These are phyloP conservation scores for Brachionus manjavacas DNA, from an alignment of 1,140 invertebrate genomes.

Conservation along the genomic window DNA sequence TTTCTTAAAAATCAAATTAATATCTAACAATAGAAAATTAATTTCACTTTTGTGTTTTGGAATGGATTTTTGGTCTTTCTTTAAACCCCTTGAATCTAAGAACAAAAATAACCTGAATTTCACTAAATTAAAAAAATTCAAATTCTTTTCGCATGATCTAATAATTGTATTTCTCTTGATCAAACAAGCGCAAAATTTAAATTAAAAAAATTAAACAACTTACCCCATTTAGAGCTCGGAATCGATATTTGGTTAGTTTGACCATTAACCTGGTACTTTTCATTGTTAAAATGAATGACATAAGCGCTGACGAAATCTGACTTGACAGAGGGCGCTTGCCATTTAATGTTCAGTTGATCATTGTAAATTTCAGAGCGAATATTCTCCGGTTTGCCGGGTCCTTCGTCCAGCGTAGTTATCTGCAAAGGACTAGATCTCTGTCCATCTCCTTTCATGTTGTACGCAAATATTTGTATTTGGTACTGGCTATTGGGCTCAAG, in stretches of 20 bases:
- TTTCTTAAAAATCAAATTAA: no score
- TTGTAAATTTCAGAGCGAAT: slow-evolving; percentile 25
- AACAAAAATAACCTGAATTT: not conserved
- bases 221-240: slow-evolving; percentile 15
- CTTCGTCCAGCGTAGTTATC: slow-evolving; percentile 13
- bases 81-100: no score
- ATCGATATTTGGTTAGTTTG: not conserved
- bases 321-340: not conserved
- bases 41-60: no score
- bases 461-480: slow-evolving; percentile 37
- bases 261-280: not conserved
- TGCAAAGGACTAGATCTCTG: slow-evolving; percentile 12
- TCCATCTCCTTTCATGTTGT: slow-evolving; percentile 39
- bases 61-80: no score
- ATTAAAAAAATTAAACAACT: not conserved
- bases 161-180: not conserved
- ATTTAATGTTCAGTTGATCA: not conserved
- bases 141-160: not conserved
- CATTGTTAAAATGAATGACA: slow-evolving; percentile 14
- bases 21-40: no score
- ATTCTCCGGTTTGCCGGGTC: not conserved
- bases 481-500: slow-evolving; percentile 22
- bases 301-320: not conserved
- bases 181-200: not conserved
- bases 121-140: not conserved